A percentile compares a stretch with the other conserved stretches of the same genome.
These are phyloP conservation scores for Bucco capensis DNA, from an alignment of 2,113 vertebrate species.

Conservation along the genomic window DNA sequence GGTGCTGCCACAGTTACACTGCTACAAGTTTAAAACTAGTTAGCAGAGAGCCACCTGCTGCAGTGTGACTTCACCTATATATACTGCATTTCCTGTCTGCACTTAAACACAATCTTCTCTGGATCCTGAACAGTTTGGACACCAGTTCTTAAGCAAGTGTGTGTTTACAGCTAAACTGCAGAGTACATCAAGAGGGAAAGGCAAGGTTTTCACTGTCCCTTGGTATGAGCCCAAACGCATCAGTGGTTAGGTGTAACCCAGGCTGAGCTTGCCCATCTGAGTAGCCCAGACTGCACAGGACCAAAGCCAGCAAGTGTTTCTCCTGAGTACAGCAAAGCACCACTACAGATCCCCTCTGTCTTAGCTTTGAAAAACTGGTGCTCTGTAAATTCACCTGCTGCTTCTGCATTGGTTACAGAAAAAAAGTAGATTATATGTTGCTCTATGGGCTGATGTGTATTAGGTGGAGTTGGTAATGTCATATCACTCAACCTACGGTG, in stretches of 20 bases:
- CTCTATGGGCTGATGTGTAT: background rate
- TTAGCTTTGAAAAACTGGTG: background rate
- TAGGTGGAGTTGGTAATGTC: background rate
- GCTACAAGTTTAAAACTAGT: background rate
- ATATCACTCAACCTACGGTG: background rate
- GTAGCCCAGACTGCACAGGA: background rate
- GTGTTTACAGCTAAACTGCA: background rate
- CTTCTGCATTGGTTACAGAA: background rate
- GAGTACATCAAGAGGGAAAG: background rate
- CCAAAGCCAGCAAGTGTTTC: background rate
- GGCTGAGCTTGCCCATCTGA: background rate
- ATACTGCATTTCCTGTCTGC: background rate
- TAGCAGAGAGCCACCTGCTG: background rate
- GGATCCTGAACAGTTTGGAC: background rate
- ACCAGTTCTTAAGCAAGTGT: background rate
- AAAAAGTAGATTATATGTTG: background rate
- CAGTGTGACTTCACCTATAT: background rate
- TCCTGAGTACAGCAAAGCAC: background rate
- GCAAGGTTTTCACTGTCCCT: background rate
- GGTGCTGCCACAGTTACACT: background rate
- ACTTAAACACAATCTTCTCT: background rate
- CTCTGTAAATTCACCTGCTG: background rate
- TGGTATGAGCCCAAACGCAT: background rate
- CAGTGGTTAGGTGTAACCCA: background rate
- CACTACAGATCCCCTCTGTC: background rate